phyloP scores from a whole-genome alignment of 2,888 invertebrate species.

The Napeogenes inachia region DNA sequence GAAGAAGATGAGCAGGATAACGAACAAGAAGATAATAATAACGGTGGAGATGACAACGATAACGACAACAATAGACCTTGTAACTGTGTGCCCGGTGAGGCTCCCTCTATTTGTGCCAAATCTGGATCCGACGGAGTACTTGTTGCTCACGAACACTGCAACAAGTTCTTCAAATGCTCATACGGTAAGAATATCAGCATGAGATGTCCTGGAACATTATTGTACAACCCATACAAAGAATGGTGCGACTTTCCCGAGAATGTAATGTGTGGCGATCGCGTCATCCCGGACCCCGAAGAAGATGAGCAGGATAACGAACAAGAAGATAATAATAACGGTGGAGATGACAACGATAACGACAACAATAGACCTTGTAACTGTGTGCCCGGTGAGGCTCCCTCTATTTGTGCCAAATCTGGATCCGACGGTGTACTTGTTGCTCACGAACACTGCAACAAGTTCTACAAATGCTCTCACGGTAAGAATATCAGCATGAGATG shows the following conservation, averaged over 20 bases:
- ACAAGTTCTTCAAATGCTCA: slow-evolving; percentile 22
- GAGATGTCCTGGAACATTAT: slow-evolving; percentile 29
- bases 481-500: slow-evolving; percentile 32
- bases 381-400: neutral
- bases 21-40: slow-evolving; percentile 31
- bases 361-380: slow-evolving; percentile 1
- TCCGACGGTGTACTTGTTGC: slow-evolving; percentile 9
- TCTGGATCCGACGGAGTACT: slow-evolving; percentile 2
- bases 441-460: slow-evolving; percentile 29
- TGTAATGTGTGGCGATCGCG: slow-evolving; percentile 30
- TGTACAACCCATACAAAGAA: slow-evolving; percentile 24
- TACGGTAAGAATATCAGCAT: slow-evolving; percentile 30
- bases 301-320: too few relatives aligned
- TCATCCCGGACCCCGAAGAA: slow-evolving; percentile 33
- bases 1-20: slow-evolving; percentile 29
- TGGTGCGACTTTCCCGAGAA: slow-evolving; percentile 31
- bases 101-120: neutral
- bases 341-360: neutral
- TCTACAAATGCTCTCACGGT: slow-evolving; percentile 25
- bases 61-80: slow-evolving; percentile 1
- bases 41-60: slow-evolving; percentile 4
- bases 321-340: slow-evolving; percentile 28
- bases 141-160: slow-evolving; percentile 27
- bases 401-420: neutral
- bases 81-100: neutral